Evolutionary conservation across 2,113 vertebrate genomes (phyloP).

Genomic region (Tiliqua scincoides): DNA sequence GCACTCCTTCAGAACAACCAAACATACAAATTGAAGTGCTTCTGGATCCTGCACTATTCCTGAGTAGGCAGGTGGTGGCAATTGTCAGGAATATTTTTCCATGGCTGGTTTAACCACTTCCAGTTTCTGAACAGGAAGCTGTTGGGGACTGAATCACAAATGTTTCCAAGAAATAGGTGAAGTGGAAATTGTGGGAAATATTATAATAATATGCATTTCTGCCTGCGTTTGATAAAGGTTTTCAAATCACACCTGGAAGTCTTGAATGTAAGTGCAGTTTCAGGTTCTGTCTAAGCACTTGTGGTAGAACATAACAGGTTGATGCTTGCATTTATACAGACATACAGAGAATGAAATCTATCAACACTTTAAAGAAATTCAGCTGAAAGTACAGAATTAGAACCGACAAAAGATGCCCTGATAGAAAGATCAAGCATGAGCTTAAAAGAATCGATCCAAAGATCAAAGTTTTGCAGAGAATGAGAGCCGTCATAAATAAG

Average conservation of each 20-base stretch:
- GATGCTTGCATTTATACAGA: background rate
- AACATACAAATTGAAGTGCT: too few relatives aligned
- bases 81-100: background rate
- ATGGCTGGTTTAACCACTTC: background rate
- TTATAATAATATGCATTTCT: background rate
- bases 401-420: background rate
- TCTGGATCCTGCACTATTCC: too few relatives aligned
- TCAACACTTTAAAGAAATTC: slow-evolving; percentile 8
- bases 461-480: slow-evolving; percentile 7
- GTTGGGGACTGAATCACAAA: background rate
- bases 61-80: too few relatives aligned
- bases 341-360: slow-evolving; percentile 14
- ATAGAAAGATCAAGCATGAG: fast-evolving
- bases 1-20: too few relatives aligned
- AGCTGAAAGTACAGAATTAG: background rate
- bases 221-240: background rate
- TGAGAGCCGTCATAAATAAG: fast-evolving
- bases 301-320: background rate
- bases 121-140: background rate
- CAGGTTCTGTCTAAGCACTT: background rate
- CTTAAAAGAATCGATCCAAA: slow-evolving; percentile 17
- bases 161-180: background rate
- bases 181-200: background rate
- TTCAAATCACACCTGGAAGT: background rate
- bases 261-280: background rate